Conservation (phyloP, 2,113 vertebrate species). For the Lagopus muta region DNA sequence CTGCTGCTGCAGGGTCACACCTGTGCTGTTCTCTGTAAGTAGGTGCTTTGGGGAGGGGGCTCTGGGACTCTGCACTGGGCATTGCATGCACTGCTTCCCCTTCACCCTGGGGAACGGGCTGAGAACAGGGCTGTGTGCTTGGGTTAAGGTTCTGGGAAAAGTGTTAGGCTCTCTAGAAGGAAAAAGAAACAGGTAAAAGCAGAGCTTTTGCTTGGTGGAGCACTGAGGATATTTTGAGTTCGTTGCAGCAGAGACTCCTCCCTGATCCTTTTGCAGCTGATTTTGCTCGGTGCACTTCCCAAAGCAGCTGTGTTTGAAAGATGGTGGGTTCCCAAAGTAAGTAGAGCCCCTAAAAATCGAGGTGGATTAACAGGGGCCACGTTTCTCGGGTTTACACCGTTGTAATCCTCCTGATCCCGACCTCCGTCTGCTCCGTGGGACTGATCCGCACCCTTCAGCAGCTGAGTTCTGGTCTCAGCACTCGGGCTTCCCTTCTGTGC, state of each 20-base stretch:
- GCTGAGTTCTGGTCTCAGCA: not conserved
- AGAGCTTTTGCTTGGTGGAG: not conserved
- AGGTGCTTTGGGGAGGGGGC: not conserved
- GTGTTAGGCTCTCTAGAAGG: not conserved
- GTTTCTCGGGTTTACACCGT: not conserved
- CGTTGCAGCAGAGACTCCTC: not conserved
- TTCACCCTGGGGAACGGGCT: accelerated
- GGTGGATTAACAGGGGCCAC: not conserved
- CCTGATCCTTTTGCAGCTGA: not conserved
- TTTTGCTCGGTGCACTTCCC: not conserved
- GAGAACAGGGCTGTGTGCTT: accelerated
- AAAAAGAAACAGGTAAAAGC: not conserved
- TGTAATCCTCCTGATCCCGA: not conserved
- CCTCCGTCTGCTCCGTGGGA: accelerated
- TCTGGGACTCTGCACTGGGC: not conserved
- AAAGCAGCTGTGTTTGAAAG: not conserved
- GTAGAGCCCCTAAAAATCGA: not conserved
- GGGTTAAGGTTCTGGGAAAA: not conserved
- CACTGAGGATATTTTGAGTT: not conserved
- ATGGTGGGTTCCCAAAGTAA: accelerated
- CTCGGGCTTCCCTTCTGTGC: too few species aligned
- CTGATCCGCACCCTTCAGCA: not conserved
- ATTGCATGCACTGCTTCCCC: accelerated
- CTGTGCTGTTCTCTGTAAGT: not conserved
- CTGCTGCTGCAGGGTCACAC: accelerated